Conservation (phyloP, 1,140 invertebrate species). For the Oppia nitens region DNA sequence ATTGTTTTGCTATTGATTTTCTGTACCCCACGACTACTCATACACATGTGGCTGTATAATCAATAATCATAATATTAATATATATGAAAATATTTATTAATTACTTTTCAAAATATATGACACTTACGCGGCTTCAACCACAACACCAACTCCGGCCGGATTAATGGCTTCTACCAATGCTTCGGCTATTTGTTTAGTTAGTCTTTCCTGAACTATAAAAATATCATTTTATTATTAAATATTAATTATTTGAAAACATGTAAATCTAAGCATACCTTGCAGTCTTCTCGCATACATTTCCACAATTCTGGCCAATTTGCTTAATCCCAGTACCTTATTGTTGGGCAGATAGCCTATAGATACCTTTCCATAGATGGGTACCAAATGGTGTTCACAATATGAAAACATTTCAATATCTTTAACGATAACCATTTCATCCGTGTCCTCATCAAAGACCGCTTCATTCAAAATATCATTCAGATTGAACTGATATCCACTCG, state of each 20-base stretch:
- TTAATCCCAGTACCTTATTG: too few relatives aligned
- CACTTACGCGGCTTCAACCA: constrained; percentile 96
- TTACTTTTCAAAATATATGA: too few relatives aligned
- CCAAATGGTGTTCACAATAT: too few relatives aligned
- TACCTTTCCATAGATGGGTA: too few relatives aligned
- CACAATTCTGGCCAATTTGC: constrained; percentile 88
- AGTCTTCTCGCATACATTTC: constrained; percentile 89
- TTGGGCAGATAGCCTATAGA: constrained; percentile 97
- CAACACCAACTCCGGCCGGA: constrained; percentile 88
- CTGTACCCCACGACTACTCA: constrained; percentile 99
- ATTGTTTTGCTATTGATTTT: too few relatives aligned
- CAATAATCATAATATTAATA: too few relatives aligned
- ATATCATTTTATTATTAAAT: background rate
- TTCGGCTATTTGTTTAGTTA: too few relatives aligned
- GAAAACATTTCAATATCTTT: constrained; percentile 99
- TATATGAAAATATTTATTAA: too few relatives aligned
- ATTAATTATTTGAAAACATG: too few relatives aligned
- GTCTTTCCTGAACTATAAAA: constrained; percentile 83
- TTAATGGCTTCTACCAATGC: constrained; percentile 94
- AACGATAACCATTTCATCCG: constrained; percentile 99
- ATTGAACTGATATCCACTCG: constrained; percentile 97
- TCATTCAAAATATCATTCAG: constrained; percentile 91
- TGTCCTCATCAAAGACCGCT: constrained; percentile 95
- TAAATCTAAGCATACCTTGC: constrained; percentile 46
- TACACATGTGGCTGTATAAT: constrained; percentile 85